Conservation (phyloP, 2,113 vertebrate genomes). For the Carollia perspicillata region DNA sequence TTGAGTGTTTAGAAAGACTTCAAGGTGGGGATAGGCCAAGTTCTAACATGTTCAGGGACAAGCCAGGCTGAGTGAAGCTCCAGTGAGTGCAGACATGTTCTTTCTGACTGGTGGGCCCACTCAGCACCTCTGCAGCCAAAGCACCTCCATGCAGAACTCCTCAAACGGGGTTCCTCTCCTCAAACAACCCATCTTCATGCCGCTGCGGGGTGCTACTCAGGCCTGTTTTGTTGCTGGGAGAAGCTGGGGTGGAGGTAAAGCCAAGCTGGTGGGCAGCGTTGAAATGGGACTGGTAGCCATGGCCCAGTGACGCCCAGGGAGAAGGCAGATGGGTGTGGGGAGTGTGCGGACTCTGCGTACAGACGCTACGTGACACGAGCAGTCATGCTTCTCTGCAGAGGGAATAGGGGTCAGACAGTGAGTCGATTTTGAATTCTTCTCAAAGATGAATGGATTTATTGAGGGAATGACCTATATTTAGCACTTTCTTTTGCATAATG, state of each 20-base stretch:
- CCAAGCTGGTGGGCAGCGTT: neutral
- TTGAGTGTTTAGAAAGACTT: constrained; percentile 23
- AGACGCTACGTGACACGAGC: neutral
- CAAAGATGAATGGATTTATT: neutral
- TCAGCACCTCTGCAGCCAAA: neutral
- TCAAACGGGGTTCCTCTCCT: neutral
- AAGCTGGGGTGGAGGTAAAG: neutral
- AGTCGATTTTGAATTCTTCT: neutral
- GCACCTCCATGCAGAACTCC: neutral
- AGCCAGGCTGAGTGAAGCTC: neutral
- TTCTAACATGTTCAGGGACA: neutral
- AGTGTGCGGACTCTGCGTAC: neutral
- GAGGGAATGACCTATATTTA: constrained; percentile 4
- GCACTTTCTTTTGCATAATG: neutral
- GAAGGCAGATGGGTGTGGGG: neutral
- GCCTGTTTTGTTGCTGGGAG: neutral
- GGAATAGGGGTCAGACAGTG: neutral
- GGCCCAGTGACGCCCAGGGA: neutral
- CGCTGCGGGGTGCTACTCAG: neutral
- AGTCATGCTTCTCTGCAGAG: neutral
- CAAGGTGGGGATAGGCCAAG: neutral
- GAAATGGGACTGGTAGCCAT: neutral
- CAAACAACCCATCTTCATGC: neutral
- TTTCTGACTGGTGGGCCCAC: neutral
- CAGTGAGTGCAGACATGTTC: neutral